A percentile compares a stretch with the other conserved stretches of the same genome.
These are phyloP conservation scores for Alces alces DNA, from an alignment of 2,113 vertebrate genomes.

Conservation along the genomic window DNA sequence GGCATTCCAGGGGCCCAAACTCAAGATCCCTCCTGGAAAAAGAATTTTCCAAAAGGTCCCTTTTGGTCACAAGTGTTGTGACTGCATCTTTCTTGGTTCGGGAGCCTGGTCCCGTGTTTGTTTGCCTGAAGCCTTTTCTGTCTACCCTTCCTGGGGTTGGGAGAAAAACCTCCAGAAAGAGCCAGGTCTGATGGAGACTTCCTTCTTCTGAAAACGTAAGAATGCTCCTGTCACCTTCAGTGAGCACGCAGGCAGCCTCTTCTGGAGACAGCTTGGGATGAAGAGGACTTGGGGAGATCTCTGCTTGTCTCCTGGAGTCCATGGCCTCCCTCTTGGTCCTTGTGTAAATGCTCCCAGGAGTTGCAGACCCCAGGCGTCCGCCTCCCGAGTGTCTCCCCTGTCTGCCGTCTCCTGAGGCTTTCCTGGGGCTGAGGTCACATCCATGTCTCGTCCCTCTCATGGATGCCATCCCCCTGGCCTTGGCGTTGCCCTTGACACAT, in stretches of 20 bases:
- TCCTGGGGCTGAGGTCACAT: not conserved
- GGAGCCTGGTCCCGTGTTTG: not conserved
- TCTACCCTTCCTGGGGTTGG: not conserved
- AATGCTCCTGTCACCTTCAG: not conserved
- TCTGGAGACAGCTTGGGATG: not conserved
- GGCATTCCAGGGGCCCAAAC: constrained; percentile 78
- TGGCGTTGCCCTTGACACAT: not conserved
- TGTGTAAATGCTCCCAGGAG: not conserved
- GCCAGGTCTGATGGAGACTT: not conserved
- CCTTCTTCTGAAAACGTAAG: not conserved
- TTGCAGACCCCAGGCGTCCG: not conserved
- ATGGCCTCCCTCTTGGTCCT: not conserved
- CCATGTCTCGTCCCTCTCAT: not conserved
- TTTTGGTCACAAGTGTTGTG: constrained; percentile 49
- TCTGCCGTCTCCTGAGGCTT: not conserved
- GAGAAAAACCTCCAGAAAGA: not conserved
- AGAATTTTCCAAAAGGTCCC: constrained; percentile 73
- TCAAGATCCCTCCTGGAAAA: constrained; percentile 78
- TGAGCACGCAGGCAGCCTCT: not conserved
- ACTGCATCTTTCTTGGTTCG: constrained; percentile 43
- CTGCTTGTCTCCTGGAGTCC: not conserved
- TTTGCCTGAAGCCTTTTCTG: not conserved
- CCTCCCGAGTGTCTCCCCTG: not conserved
- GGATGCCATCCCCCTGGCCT: not conserved
- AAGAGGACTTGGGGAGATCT: not conserved